Percentiles rank a stretch among this genome's conserved stretches.
Conservation (phyloP, 1,140 invertebrate species). For the Sycophila sp. region DNA sequence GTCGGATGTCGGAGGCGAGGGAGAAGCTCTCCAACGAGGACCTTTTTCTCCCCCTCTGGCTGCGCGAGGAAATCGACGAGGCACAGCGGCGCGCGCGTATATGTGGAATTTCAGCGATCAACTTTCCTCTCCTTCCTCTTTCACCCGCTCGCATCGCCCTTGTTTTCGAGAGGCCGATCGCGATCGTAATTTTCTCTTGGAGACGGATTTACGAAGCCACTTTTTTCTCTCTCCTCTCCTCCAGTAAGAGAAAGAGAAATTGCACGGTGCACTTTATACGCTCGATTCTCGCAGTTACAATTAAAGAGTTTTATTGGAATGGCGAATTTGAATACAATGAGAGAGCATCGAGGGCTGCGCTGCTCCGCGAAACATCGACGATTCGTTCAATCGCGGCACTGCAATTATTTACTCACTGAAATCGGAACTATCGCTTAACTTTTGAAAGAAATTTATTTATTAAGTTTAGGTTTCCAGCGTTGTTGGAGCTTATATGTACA, state of each 20-base stretch:
- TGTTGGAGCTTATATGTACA: no score
- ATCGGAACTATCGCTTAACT: not conserved
- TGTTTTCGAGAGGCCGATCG: slow-evolving; percentile 22
- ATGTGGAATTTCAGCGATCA: slow-evolving; percentile 25
- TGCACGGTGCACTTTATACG: not conserved
- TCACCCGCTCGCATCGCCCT: not conserved
- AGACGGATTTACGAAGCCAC: not conserved
- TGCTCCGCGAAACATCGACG: not conserved
- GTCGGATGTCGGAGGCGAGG: not conserved
- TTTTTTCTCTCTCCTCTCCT: slow-evolving; percentile 3
- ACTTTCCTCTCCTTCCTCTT: slow-evolving; percentile 9
- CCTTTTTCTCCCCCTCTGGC: slow-evolving; percentile 23
- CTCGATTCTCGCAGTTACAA: not conserved
- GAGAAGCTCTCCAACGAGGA: slow-evolving; percentile 15
- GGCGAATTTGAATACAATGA: slow-evolving; percentile 30
- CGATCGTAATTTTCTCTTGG: not conserved
- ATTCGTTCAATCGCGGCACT: not conserved
- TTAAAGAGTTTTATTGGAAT: slow-evolving; percentile 15
- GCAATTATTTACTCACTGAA: slow-evolving; percentile 18
- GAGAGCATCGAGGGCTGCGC: not conserved
- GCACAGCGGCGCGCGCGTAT: not conserved
- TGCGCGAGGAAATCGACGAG: slow-evolving; percentile 16
- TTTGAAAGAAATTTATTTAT: no score
- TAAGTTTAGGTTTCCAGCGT: no score
- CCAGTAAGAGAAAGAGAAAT: not conserved